Percentiles rank a stretch among this genome's conserved stretches.
Conservation (phyloP, 2,797 vertebrate genomes). For the Bufotes viridis region DNA sequence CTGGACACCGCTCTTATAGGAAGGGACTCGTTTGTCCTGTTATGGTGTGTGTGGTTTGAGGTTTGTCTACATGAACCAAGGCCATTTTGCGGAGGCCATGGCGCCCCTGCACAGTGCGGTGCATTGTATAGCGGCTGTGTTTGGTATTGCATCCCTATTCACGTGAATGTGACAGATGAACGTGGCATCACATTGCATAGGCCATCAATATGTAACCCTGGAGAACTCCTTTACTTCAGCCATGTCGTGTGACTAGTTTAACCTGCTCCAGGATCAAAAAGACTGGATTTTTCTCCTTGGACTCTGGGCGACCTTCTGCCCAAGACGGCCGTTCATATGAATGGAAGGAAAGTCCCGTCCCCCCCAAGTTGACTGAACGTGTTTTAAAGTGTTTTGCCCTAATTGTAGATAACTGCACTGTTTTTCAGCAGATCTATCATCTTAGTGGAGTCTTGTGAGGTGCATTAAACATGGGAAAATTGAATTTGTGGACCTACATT, state of each 20-base stretch:
- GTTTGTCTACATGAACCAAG: too few species aligned
- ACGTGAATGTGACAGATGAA: too few species aligned
- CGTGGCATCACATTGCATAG: too few species aligned
- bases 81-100: too few species aligned
- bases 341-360: background rate
- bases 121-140: too few species aligned
- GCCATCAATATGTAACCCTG: too few species aligned
- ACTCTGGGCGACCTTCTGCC: background rate
- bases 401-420: background rate
- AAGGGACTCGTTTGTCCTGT: too few species aligned
- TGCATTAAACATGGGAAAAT: constrained; percentile 1
- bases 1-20: too few species aligned
- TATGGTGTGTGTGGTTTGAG: too few species aligned
- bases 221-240: background rate
- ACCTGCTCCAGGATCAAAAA: background rate
- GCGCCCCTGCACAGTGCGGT: too few species aligned
- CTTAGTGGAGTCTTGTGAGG: background rate
- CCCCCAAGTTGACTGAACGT: background rate
- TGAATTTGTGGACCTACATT: background rate
- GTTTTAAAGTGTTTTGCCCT: background rate
- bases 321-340: background rate
- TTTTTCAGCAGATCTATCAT: constrained; percentile 22
- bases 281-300: background rate
- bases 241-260: background rate
- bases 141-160: too few species aligned